phyloP scores from a whole-genome alignment of 2,113 vertebrate genomes.

The Odontesthes bonariensis region DNA sequence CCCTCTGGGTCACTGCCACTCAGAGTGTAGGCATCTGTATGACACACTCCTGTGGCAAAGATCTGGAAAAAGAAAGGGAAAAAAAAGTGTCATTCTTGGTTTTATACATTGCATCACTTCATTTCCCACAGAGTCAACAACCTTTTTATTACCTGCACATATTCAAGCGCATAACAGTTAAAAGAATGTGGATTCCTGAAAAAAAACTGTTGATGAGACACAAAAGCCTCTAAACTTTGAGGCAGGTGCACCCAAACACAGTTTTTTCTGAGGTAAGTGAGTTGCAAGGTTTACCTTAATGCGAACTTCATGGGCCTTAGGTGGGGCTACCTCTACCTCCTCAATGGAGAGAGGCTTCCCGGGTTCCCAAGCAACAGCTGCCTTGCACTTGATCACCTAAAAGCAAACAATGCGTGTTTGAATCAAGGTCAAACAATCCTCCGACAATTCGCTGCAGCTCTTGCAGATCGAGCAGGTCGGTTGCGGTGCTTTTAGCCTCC shows the following conservation, averaged over 20 bases:
- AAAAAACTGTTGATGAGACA: too few species aligned
- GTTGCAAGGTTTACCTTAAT: constrained; percentile 78
- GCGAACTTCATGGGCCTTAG: constrained; percentile 84
- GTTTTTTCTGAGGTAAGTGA: fast-evolving
- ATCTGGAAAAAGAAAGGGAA: constrained; percentile 56
- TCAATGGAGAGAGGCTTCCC: constrained; percentile 84
- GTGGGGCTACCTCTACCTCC: constrained; percentile 86
- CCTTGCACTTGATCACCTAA: constrained; percentile 88
- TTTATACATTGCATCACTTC: background rate
- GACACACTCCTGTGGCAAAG: constrained; percentile 89
- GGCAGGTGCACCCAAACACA: background rate
- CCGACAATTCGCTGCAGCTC: background rate
- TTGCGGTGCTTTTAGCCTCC: constrained; percentile 5
- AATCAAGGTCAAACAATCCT: background rate
- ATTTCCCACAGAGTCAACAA: background rate
- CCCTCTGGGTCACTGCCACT: constrained; percentile 78
- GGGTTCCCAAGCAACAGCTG: constrained; percentile 85
- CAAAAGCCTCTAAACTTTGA: too few species aligned
- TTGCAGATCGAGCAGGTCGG: background rate
- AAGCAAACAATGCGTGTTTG: background rate
- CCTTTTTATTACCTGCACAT: background rate
- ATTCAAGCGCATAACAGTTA: background rate
- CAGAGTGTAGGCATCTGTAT: constrained; percentile 88
- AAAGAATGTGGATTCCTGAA: too few species aligned
- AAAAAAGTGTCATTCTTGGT: constrained; percentile 2